A percentile compares a stretch with the other conserved stretches of the same genome.
Evolutionary conservation across 1,140 invertebrate genomes (phyloP).

Genomic region (Zaprionus davidi): DNA sequence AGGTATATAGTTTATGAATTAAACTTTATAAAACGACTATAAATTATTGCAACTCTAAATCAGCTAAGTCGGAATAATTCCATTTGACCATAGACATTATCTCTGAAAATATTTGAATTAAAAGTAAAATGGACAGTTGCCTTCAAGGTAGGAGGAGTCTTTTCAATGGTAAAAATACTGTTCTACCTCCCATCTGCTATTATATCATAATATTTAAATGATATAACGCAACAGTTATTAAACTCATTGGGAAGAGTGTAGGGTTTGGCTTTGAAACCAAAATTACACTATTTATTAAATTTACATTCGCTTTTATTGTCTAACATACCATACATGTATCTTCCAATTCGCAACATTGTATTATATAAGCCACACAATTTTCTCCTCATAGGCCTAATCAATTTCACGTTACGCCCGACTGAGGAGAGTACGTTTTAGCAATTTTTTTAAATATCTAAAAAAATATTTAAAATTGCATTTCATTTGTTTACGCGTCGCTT

Average conservation of each 20-base stretch:
- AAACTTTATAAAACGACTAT: no score
- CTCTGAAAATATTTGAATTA: no score
- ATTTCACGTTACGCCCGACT: neutral
- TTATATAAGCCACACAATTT: neutral
- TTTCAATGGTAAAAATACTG: neutral
- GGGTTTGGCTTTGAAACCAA: neutral
- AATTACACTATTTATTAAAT: neutral
- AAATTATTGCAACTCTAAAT: no score
- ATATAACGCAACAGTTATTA: no score
- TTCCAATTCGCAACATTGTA: neutral
- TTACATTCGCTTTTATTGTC: neutral
- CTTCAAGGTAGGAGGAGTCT: rapidly evolving
- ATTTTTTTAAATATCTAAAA: slow-evolving; percentile 31
- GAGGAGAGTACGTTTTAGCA: neutral
- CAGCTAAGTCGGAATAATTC: no score
- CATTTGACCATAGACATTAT: no score
- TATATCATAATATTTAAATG: neutral
- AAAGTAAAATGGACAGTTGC: no score
- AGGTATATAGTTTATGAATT: no score
- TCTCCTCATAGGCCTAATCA: neutral
- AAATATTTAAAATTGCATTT: slow-evolving; percentile 62
- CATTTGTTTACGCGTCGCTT: slow-evolving; percentile 49
- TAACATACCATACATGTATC: neutral
- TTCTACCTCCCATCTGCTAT: neutral
- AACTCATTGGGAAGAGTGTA: no score